phyloP scores from a whole-genome alignment of 2,113 vertebrate genomes.

The Strix aluco region DNA sequence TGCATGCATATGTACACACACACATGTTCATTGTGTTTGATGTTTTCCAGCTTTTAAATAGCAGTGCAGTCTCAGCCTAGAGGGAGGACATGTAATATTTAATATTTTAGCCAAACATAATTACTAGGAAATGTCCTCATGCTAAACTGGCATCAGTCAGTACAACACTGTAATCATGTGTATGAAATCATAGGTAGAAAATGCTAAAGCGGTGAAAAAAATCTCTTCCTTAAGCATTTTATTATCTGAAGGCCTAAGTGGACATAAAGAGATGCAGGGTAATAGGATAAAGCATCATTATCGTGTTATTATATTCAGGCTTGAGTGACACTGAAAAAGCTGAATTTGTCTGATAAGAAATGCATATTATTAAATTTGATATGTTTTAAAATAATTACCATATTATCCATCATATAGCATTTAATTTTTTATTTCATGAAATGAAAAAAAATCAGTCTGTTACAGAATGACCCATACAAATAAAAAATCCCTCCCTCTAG shows the following conservation, averaged over 20 bases:
- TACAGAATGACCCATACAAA: not conserved
- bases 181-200: not conserved
- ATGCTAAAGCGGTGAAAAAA: not conserved
- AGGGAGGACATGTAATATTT: not conserved
- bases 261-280: not conserved
- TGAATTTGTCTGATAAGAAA: not conserved
- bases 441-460: not conserved
- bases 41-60: not conserved
- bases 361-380: not conserved
- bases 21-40: not conserved
- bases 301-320: not conserved
- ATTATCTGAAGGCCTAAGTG: not conserved
- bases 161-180: not conserved
- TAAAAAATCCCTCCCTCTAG: fast-evolving
- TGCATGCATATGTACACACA: not conserved
- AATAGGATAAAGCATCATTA: not conserved
- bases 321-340: not conserved
- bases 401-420: not conserved
- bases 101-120: not conserved
- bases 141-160: not conserved
- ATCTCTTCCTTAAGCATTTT: not conserved
- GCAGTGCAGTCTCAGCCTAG: not conserved
- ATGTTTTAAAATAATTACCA: not conserved
- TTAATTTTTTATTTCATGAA: not conserved
- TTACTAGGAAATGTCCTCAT: not conserved